Base-by-base conservation (phyloP, 1,140 invertebrate genomes). In the Trissolcus basalis region DNA sequence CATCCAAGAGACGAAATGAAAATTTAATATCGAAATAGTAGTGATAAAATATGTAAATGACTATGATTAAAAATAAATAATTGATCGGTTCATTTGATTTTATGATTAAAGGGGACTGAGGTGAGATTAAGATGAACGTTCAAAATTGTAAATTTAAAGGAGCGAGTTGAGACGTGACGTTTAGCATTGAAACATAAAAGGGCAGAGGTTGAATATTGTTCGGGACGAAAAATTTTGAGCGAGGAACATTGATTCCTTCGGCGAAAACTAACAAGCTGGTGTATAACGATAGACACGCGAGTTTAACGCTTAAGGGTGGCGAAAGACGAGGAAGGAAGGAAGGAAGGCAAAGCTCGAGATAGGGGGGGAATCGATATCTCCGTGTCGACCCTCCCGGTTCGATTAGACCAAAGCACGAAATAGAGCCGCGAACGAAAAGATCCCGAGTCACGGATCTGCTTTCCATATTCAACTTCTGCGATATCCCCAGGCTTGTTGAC, bases 231-330 rank as follows among this genome's bases (percentile, higher is more conserved):
- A 27, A 68, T 59, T 69, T 59, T 75, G 69, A 48, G 11, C 16
- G 43, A 64, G 64, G 59, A 60, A 68, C 69, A 78, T 78, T 72
- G 76, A 78, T 78, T 78, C 64, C 45, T 65, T 64, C 48, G 65
- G 60, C 76, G 69, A 78, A 78, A 78, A 78, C 65, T 72, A 78
- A 78, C 76, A 78, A 70, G 76, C 76, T 73, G 64, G 54, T 68
- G 36, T 69, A 69, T 59, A 72, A 67, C 59, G 64, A 64, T 70
- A 61, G 64, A 70, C 69, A 70, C 64, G 69, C 69, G 76, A 78
- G 64, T 73, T 78, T 78, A 73, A 73, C 70, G 70, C 76, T 78
- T 65, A 70, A 69, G 76, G 70, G 76, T 78, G 76, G 70, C 60
- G 76, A 73, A 78, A 73, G 76, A 64, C 59, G 60, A 67, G 61